Base-by-base conservation (phyloP, 2,888 invertebrate genomes). In the Chydorus sphaericus region DNA sequence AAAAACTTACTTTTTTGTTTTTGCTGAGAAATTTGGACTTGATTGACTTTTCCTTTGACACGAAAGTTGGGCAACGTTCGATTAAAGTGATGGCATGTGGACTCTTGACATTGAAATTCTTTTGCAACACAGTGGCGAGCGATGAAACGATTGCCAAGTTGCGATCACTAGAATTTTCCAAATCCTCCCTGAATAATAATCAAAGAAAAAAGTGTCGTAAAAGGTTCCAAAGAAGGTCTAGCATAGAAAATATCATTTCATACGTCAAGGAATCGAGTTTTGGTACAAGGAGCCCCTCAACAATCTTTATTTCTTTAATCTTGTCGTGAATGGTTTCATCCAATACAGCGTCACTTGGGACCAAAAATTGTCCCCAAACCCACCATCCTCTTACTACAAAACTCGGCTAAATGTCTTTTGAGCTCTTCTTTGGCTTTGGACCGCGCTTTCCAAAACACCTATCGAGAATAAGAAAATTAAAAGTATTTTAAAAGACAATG, bases 331-430 rank as follows among this genome's bases (percentile, higher is more conserved):
- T 82, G 60, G 86, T 83, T 67, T 85, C 83, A 63, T 83, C 80
- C 4, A 90, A 74, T 62, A 84, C 79, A 58, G 79, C 76, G 72
- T 91, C 91, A 23, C 81, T 77, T 1, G n/a, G 91, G 89, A 1
- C 93, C 94, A 71, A 87, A 94, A 62, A 96, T 78, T 52, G 84
- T 83, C 14, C 86, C 91, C 59, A 94, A 74, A 2, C 94, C 94
- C 33, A 91, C 85, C 36, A 84, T 87, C 62, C 92, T 74, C 71
- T 93, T 93, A 63, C 84, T 83, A 66, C 92, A 83, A 71, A 87
- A 87, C 69, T 91, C 90, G 29, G 79, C 79, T 53, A 93, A 73
- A 65, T 85, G 84, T 63, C 82, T 82, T 54, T 81, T 79, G 53
- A 92, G 73, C 68, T 88, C 88, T 62, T 85, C 84, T 65, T 84